Percentiles rank a stretch among this genome's conserved stretches.
Evolutionary conservation across 1,140 invertebrate species (phyloP).

Genomic region (Lepidurus apus): DNA sequence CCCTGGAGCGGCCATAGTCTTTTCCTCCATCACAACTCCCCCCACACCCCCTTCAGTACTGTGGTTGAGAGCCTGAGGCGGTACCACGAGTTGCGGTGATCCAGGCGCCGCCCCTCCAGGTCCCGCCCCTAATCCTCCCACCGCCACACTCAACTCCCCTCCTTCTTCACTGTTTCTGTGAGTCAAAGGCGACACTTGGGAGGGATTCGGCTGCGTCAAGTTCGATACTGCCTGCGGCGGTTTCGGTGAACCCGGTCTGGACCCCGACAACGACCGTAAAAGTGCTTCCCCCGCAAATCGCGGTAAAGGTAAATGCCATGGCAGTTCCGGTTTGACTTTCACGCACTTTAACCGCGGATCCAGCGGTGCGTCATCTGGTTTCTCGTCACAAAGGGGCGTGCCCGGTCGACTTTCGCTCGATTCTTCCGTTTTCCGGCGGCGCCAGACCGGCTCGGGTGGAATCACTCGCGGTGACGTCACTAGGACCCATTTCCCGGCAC

Average conservation of each 20-base stretch:
- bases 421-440: conserved; percentile 31
- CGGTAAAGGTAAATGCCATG: conserved; percentile 34
- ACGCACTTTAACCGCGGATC: conserved; percentile 45
- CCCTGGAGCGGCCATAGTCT: background rate
- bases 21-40: background rate
- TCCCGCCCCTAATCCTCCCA: conserved; percentile 28
- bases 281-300: conserved; percentile 50
- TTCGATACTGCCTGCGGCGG: background rate
- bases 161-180: conserved; percentile 31
- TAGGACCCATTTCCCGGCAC: conserved; percentile 28
- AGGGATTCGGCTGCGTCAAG: background rate
- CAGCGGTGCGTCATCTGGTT: conserved; percentile 64
- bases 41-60: conserved; percentile 23
- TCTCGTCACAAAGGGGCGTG: conserved; percentile 75
- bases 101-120: background rate
- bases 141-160: conserved; percentile 16
- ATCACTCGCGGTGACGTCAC: conserved; percentile 29
- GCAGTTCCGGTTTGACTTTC: conserved; percentile 20
- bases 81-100: conserved; percentile 6
- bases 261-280: conserved; percentile 73
- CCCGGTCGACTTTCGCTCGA: conserved; percentile 59
- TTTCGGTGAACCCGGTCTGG: conserved; percentile 56
- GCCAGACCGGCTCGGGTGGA: conserved; percentile 26
- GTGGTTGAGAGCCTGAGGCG: background rate
- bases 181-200: conserved; percentile 27